phyloP scores from a whole-genome alignment of 64 coral and sea anemone genomes.

The Catalaphyllia jardinei region DNA sequence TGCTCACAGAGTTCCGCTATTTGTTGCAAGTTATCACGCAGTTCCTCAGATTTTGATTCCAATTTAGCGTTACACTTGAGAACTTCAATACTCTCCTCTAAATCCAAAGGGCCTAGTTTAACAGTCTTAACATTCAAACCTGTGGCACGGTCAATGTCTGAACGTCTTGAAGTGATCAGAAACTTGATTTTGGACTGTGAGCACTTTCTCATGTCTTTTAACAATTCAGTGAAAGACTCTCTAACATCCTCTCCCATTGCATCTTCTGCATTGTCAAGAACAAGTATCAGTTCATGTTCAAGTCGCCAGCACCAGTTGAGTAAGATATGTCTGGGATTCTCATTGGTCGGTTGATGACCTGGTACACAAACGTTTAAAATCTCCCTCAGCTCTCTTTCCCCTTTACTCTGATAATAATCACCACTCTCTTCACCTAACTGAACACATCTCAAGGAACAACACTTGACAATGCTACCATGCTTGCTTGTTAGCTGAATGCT shows the following conservation, averaged over 20 bases:
- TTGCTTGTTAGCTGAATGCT: conserved; percentile 4
- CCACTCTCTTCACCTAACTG: too few species aligned
- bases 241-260: conserved; percentile 6
- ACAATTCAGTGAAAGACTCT: conserved; percentile 23
- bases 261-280: conserved; percentile 71
- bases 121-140: neutral
- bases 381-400: conserved; percentile 9
- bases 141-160: neutral
- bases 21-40: neutral
- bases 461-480: conserved; percentile 14
- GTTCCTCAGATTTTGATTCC: neutral
- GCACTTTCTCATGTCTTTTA: conserved; percentile 33
- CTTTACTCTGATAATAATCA: neutral
- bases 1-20: conserved; percentile 39
- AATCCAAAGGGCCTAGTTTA: neutral
- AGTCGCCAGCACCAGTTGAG: conserved; percentile 44
- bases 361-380: conserved; percentile 42
- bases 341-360: conserved; percentile 9
- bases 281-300: conserved; percentile 12
- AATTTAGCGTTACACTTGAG: conserved; percentile 1
- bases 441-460: conserved; percentile 35
- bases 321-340: conserved; percentile 31
- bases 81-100: conserved; percentile 25
- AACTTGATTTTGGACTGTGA: conserved; percentile 38
- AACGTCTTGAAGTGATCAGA: conserved; percentile 50